Conservation (phyloP, 2,888 invertebrate genomes). For the Chelonus formosanus region DNA sequence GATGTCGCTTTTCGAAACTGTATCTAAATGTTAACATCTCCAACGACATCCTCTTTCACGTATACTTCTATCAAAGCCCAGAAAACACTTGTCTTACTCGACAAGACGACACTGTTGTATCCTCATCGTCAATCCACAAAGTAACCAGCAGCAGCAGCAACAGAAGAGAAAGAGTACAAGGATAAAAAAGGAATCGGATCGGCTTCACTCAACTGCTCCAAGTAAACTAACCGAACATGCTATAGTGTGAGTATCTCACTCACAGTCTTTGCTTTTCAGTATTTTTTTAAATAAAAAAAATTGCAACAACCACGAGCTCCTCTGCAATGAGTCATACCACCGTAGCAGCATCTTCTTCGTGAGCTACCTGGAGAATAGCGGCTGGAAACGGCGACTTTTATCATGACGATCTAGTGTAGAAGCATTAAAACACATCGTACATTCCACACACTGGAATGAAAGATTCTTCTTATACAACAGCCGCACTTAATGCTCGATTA, state of each 20-base stretch:
- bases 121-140: constrained; percentile 16
- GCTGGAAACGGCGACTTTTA: constrained; percentile 31
- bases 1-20: constrained; percentile 18
- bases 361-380: constrained; percentile 26
- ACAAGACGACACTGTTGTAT: constrained; percentile 20
- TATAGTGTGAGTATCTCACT: constrained; percentile 29
- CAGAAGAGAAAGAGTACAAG: neutral
- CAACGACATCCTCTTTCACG: constrained; percentile 17
- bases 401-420: constrained; percentile 37
- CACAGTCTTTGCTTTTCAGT: constrained; percentile 10
- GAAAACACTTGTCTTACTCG: constrained; percentile 28
- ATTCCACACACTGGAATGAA: constrained; percentile 40
- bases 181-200: constrained; percentile 22
- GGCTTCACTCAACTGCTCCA: constrained; percentile 34
- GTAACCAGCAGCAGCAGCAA: constrained; percentile 1
- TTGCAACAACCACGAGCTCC: constrained; percentile 6
- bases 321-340: constrained; percentile 20
- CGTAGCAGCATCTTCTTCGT: constrained; percentile 25
- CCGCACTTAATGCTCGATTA: constrained; percentile 15
- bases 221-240: constrained; percentile 29
- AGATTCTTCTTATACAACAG: constrained; percentile 32
- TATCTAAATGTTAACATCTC: constrained; percentile 18
- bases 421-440: constrained; percentile 47
- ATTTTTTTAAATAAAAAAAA: constrained; percentile 15
- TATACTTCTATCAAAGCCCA: constrained; percentile 7